phyloP scores from a whole-genome alignment of 2,888 invertebrate species.

The Torymus aiolomorphi region DNA sequence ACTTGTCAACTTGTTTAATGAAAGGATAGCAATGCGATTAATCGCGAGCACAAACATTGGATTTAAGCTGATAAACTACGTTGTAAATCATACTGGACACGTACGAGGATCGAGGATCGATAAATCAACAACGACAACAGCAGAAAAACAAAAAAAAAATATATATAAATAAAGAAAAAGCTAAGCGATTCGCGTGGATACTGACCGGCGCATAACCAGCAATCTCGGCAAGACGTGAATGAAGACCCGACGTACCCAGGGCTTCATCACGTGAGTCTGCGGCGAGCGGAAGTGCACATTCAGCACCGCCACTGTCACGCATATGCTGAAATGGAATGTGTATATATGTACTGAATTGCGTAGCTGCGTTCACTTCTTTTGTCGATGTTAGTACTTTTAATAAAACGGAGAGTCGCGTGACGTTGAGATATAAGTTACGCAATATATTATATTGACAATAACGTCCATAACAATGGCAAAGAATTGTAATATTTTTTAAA shows the following conservation, averaged over 20 bases:
- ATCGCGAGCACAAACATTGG: not conserved
- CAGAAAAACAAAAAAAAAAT: not conserved
- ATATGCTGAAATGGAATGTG: slow-evolving; percentile 81
- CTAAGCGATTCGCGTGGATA: not conserved
- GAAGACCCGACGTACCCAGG: slow-evolving; percentile 96
- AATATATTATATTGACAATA: too few species aligned
- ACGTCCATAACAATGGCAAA: too few species aligned
- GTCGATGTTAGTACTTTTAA: too few species aligned
- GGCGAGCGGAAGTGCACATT: slow-evolving; percentile 99
- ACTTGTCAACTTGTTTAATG: not conserved
- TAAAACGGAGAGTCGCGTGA: too few species aligned
- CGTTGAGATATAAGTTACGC: too few species aligned
- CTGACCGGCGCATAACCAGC: slow-evolving; percentile 90
- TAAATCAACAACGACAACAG: not conserved
- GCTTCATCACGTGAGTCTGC: slow-evolving; percentile 98
- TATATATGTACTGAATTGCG: not conserved
- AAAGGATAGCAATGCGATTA: slow-evolving; percentile 28
- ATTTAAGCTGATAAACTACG: slow-evolving; percentile 3
- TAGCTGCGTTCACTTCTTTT: not conserved
- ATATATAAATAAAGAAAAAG: too few species aligned
- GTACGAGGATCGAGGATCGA: too few species aligned
- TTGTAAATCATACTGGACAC: slow-evolving; percentile 17
- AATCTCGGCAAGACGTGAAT: slow-evolving; percentile 96
- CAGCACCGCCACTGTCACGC: slow-evolving; percentile 95
- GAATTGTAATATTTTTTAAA: too few species aligned